Percentiles rank a stretch among this genome's conserved stretches.
Evolutionary conservation across 2,797 vertebrate species (phyloP).

Genomic region (Coccyzus lansbergi): DNA sequence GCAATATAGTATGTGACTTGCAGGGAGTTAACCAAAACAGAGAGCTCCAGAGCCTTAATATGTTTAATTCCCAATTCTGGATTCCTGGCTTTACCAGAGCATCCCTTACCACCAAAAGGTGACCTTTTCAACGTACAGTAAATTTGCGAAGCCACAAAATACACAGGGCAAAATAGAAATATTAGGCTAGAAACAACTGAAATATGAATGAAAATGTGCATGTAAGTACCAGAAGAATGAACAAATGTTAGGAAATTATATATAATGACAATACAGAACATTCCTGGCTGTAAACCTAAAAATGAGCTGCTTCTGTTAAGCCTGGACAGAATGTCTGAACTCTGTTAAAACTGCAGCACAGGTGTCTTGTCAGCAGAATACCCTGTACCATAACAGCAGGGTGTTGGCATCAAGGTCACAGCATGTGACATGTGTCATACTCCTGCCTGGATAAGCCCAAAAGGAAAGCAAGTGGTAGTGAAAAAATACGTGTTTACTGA

Average conservation of each 20-base stretch:
- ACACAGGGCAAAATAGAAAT: neutral
- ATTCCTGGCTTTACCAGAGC: neutral
- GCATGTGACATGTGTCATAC: neutral
- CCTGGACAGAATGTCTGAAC: neutral
- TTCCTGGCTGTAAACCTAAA: neutral
- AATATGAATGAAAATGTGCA: neutral
- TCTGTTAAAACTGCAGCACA: neutral
- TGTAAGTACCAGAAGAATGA: neutral
- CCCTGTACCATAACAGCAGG: neutral
- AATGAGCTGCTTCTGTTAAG: neutral
- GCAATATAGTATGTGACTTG: neutral
- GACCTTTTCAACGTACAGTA: neutral
- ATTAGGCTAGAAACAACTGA: neutral
- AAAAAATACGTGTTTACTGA: neutral
- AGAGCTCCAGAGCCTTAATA: neutral
- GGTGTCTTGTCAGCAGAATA: neutral
- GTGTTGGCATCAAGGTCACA: neutral
- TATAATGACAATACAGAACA: neutral
- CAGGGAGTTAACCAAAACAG: neutral
- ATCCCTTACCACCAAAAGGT: neutral
- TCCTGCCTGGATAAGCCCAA: neutral
- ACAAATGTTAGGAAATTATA: neutral
- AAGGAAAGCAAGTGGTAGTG: neutral
- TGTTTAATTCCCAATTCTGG: neutral
- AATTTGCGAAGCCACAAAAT: neutral